Evolutionary conservation across 2,113 vertebrate species (phyloP).

Genomic region (Egretta garzetta): DNA sequence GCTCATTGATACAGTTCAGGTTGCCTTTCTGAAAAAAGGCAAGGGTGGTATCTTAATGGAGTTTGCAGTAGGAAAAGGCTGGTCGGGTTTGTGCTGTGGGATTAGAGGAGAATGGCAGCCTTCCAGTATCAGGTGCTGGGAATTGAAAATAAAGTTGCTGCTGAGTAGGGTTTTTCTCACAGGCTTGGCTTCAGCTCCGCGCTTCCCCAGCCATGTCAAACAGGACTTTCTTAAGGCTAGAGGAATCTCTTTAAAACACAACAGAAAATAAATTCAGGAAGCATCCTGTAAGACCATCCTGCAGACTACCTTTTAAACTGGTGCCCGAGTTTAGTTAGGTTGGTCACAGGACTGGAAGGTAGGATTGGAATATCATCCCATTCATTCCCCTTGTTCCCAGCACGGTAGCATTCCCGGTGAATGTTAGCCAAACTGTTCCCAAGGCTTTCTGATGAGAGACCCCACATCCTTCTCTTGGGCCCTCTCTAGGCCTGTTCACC

Average conservation of each 20-base stretch:
- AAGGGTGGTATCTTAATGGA: neutral
- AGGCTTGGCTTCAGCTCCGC: neutral
- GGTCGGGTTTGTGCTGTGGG: neutral
- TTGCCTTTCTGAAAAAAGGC: neutral
- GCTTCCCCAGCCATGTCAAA: neutral
- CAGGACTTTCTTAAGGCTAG: neutral
- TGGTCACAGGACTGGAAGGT: neutral
- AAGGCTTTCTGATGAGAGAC: neutral
- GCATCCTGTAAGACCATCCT: neutral
- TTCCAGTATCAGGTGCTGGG: conserved; percentile 20
- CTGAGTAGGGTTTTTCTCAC: neutral
- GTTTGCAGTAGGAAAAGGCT: conserved; percentile 1
- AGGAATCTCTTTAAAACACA: neutral
- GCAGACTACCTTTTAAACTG: neutral
- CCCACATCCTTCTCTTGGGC: neutral
- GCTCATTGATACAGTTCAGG: conserved; percentile 17
- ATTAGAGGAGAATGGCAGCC: neutral
- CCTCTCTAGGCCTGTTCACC: neutral
- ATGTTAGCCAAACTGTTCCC: neutral
- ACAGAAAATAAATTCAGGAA: neutral
- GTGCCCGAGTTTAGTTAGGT: neutral
- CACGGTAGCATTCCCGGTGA: neutral
- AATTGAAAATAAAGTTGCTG: neutral
- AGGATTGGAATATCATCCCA: neutral
- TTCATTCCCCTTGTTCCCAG: neutral